A percentile compares a stretch with the other conserved stretches of the same genome.
Evolutionary conservation across 2,113 vertebrate genomes (phyloP).

Genomic region (Xenotilapia longispinis): DNA sequence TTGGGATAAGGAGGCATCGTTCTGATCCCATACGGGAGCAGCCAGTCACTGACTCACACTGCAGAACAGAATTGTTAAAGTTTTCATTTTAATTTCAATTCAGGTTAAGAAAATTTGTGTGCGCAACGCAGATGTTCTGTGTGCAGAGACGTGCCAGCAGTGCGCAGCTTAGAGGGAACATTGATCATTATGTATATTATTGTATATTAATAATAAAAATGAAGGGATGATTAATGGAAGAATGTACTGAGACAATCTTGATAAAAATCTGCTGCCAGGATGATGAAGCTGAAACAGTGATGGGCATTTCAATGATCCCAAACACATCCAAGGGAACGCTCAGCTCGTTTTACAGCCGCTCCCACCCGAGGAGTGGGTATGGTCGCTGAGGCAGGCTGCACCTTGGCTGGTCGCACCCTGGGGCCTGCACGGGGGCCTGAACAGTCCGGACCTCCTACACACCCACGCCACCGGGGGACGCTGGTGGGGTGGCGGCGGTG

Average conservation of each 20-base stretch:
- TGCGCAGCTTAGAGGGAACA: background rate
- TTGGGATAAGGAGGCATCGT: no score
- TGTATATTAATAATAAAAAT: background rate
- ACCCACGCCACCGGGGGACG: background rate
- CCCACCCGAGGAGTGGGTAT: background rate
- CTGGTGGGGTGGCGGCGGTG: background rate
- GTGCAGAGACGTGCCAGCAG: background rate
- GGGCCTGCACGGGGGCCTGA: background rate
- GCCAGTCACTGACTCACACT: no score
- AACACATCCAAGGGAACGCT: background rate
- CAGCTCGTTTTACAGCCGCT: background rate
- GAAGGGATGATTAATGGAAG: background rate
- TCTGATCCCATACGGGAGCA: no score
- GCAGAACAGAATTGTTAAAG: accelerated
- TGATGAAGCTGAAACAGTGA: background rate
- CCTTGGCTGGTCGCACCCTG: background rate
- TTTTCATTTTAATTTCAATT: background rate
- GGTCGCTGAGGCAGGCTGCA: background rate
- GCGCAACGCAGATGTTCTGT: accelerated
- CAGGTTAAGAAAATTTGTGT: background rate
- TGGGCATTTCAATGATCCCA: background rate
- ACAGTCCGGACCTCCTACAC: background rate
- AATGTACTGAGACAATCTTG: background rate
- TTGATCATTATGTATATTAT: background rate
- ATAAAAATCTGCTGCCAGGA: background rate